Evolutionary conservation across 2,797 vertebrate species (phyloP), one percentile per base, ranked within the genome.

Genomic region (Chiloscyllium punctatum): DNA sequence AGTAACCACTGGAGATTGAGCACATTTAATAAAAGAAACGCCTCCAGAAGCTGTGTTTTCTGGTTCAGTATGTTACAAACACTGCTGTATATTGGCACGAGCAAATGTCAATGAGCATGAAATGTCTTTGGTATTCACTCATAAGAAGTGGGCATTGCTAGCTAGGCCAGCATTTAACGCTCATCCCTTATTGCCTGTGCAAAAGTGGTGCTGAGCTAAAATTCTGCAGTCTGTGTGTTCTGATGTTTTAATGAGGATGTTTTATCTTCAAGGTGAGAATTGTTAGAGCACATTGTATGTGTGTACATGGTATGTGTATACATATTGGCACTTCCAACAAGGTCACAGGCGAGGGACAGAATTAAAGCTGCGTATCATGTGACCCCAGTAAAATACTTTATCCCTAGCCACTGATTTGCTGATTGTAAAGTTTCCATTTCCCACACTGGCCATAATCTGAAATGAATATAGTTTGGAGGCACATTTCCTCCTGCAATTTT

Each of bases 1-100:
- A 92, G 62, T 69, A 92, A 92, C 62, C 90, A 69, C n/a, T 92
- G 3, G 90, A 92, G n/a, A 92, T 92, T 92, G 90, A 92, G 62
- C 66, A 42, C n/a, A 69, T 69, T 37, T 69, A 42, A 23, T 69
- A 42, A 69, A 69, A 92, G 69, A 69, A 9, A 84, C 25, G 25
- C 42, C 82, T 48, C 82, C 82, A 21, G 82, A 69, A 92, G 90
- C 90, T 69, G 69, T 69, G 90, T 92, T 42, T 69, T 69, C 33
- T 48, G 62, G 33, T 66, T 91, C 18, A 91, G n/a, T 33, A 66
- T 91, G 18, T 91, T 21, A 91, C 90, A 13, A 91, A 66, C 8
- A 33, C 66, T 91, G 57, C n/a, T 62, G 15, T 11, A 7, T 69
- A 66, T 66, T 42, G n/a, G n/a, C 25, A 69, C 42, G 42, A 91